Evolutionary conservation across 2,797 vertebrate species (phyloP).

Genomic region (Decapterus maruadsi): DNA sequence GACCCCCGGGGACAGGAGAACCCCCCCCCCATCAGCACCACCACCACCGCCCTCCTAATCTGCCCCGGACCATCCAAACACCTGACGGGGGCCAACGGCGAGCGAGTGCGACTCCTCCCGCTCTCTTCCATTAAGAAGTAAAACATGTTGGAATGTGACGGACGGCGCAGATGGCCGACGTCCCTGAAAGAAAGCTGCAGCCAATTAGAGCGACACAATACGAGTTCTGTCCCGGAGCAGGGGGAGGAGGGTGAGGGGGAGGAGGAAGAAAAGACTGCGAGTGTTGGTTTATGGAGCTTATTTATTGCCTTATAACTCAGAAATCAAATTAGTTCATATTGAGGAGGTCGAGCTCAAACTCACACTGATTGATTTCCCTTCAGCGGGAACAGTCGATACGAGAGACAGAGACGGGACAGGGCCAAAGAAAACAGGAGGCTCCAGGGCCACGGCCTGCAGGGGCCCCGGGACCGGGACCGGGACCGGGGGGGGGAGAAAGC

Average conservation of each 20-base stretch:
- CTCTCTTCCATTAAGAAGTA: conserved; percentile 75
- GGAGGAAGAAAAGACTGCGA: conserved; percentile 35
- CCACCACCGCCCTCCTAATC: conserved; percentile 60
- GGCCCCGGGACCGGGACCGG: neutral
- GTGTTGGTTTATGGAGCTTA: conserved; percentile 81
- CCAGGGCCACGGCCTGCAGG: conserved; percentile 24
- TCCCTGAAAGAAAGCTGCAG: conserved; percentile 69
- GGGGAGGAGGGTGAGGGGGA: conserved; percentile 2
- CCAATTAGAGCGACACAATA: conserved; percentile 83
- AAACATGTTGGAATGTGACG: conserved; percentile 73
- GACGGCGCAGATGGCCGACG: conserved; percentile 57
- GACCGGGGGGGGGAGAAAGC: neutral
- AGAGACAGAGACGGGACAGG: conserved; percentile 7
- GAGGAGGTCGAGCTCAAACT: conserved; percentile 65
- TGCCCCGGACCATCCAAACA: conserved; percentile 62
- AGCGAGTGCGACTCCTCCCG: conserved; percentile 1
- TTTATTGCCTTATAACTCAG: conserved; percentile 84
- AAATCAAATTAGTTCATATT: conserved; percentile 85
- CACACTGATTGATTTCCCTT: conserved; percentile 78
- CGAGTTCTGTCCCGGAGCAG: conserved; percentile 70
- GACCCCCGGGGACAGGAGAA: conserved; percentile 69
- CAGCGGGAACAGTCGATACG: conserved; percentile 60
- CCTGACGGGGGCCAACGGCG: conserved; percentile 44
- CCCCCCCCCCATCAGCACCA: neutral
- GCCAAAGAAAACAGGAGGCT: conserved; percentile 79